These are phyloP conservation scores for Gila robusta DNA, from an alignment of 2,797 vertebrate genomes.

Conservation along the genomic window DNA sequence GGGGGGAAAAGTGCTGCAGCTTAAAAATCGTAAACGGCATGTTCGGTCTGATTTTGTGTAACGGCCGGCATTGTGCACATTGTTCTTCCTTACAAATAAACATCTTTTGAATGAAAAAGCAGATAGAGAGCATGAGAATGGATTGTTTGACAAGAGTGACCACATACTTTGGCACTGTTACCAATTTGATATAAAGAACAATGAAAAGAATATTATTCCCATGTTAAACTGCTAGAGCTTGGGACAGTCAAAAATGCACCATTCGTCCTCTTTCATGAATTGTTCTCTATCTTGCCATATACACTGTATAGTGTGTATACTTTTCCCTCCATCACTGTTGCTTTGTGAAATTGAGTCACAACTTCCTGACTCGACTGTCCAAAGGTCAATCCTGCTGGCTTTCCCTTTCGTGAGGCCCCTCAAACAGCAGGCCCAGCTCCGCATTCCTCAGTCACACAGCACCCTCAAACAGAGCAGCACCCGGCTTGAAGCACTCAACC, in stretches of 20 bases:
- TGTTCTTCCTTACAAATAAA: constrained; percentile 23
- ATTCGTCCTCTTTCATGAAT: constrained; percentile 24
- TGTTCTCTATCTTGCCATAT: constrained; percentile 32
- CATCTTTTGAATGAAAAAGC: constrained; percentile 21
- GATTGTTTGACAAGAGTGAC: neutral
- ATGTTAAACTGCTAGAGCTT: constrained; percentile 30
- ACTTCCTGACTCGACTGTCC: constrained; percentile 76
- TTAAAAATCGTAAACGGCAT: neutral
- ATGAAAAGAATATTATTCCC: constrained; percentile 21
- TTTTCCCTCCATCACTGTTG: constrained; percentile 62
- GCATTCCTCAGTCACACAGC: constrained; percentile 78
- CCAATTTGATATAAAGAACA: constrained; percentile 24
- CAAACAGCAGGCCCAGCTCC: constrained; percentile 70
- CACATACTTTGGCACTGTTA: neutral
- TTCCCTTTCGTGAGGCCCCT: constrained; percentile 77
- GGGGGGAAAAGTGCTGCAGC: neutral
- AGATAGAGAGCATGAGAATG: neutral
- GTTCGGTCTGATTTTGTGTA: neutral
- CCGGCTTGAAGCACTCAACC: constrained; percentile 64
- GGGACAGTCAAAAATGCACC: constrained; percentile 30
- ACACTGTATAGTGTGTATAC: too few relatives aligned
- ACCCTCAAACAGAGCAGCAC: constrained; percentile 71
- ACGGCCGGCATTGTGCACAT: neutral
- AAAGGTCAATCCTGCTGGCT: constrained; percentile 73
- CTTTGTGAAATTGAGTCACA: constrained; percentile 78